phyloP scores from a whole-genome alignment of 2,888 invertebrate genomes.

The Pristionchus fissidentatus region DNA sequence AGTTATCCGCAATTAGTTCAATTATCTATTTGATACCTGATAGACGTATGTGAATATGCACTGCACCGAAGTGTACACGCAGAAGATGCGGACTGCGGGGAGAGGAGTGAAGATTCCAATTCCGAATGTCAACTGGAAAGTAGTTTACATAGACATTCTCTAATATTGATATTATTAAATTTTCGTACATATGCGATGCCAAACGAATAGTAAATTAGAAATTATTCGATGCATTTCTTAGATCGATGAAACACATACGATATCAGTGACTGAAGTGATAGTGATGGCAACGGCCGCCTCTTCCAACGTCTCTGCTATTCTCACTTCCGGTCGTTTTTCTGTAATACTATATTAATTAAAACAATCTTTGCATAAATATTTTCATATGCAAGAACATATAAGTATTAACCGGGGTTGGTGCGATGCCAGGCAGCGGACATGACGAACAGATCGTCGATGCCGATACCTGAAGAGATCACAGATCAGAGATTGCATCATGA shows the following conservation, averaged over 20 bases:
- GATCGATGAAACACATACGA: constrained; percentile 60
- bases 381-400: background rate
- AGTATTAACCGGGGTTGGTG: constrained; percentile 80
- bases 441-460: constrained; percentile 96
- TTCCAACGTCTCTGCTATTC: constrained; percentile 88
- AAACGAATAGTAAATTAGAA: background rate
- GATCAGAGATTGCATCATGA: background rate
- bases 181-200: background rate
- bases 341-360: background rate
- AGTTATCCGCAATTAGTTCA: background rate
- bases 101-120: constrained; percentile 90
- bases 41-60: constrained; percentile 91
- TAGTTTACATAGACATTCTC: background rate
- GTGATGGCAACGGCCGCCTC: constrained; percentile 97
- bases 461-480: constrained; percentile 83
- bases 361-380: background rate
- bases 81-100: constrained; percentile 93
- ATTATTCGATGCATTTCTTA: too few species aligned
- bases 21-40: constrained; percentile 74
- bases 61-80: constrained; percentile 93
- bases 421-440: constrained; percentile 95
- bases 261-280: constrained; percentile 91
- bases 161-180: background rate
- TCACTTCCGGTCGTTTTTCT: constrained; percentile 9
- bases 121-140: constrained; percentile 70